Conservation (phyloP, 2,888 invertebrate species). For the Caenorhabditis sp. region DNA sequence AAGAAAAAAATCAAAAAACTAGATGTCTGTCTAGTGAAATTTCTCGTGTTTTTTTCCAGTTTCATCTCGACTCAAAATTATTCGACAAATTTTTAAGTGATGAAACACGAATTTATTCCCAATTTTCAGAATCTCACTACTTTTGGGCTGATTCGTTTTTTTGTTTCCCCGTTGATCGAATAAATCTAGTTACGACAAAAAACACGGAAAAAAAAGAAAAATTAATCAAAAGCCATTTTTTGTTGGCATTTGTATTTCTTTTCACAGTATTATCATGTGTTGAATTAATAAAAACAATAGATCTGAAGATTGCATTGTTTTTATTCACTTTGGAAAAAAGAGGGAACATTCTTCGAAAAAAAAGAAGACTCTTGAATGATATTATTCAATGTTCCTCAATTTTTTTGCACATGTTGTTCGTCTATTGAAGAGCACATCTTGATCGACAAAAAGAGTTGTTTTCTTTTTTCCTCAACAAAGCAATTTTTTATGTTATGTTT, state of each 20-base stretch:
- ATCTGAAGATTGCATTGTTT: background rate
- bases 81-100: no score
- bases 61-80: no score
- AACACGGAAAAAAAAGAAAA: background rate
- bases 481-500: no score
- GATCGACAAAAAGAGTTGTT: background rate
- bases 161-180: no score
- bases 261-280: background rate
- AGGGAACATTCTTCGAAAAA: conserved; percentile 9
- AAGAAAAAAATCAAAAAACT: no score
- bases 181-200: background rate
- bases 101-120: no score
- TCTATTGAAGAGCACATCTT: background rate
- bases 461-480: no score
- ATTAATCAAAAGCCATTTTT: background rate
- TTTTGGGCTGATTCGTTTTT: no score
- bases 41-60: no score
- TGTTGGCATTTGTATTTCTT: background rate
- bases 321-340: no score
- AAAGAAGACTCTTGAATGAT: background rate
- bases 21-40: no score
- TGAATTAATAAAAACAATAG: background rate
- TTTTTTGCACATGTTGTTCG: background rate
- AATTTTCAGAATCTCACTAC: no score
- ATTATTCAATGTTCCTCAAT: conserved; percentile 7